Base-by-base conservation (phyloP, 2,113 vertebrate species). In the Aythya baeri region DNA sequence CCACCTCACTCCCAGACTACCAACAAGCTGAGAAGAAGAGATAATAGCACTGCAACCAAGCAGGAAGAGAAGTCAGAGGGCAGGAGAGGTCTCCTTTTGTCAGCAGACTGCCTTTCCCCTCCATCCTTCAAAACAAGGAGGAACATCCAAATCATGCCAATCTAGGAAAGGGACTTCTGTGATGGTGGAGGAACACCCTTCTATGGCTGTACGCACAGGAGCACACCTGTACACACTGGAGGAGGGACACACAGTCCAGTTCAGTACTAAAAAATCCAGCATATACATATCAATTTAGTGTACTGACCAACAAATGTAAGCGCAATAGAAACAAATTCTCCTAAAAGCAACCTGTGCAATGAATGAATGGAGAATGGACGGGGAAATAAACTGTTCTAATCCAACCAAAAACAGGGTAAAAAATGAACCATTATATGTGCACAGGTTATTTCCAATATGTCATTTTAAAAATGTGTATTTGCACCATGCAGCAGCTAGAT, bases 211-310 rank as follows among this genome's bases (percentile, higher is more conserved):
- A 36, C 22, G 44, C 50, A 55, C 17, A 65, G 13, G 2, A 73
- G n/a, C 31, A 57, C 2, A 0, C 1, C 0, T 3, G 36, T 17
- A 78, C 38, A 70, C 70, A 46, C 18, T 1, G 1, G 16, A 81
- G 49, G 25, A 70, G n/a, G 26, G 88, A 67, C 52, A 18, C 1
- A 0, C 36, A 67, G 46, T 46, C 17, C 49, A 55, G 25, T 55
- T 59, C 7, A 74, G 31, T 52, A 52, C 43, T 29, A 34, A 17
- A 57, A 86, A 88, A 77, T 18, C 8, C 32, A 88, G 29, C 13
- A 34, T 15, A 29, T 17, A 41, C 3, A 3, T 9, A 85, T 3
- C 17, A 31, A 27, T 71, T 83, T 31, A 74, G 44, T 2, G 84
- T 70, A 57, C 0, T 25, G n/a, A 83, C 16, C 38, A 83, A 62